These are phyloP conservation scores for Trachythela sp. DNA, from an alignment of 64 coral and sea anemone genomes.

Conservation along the genomic window DNA sequence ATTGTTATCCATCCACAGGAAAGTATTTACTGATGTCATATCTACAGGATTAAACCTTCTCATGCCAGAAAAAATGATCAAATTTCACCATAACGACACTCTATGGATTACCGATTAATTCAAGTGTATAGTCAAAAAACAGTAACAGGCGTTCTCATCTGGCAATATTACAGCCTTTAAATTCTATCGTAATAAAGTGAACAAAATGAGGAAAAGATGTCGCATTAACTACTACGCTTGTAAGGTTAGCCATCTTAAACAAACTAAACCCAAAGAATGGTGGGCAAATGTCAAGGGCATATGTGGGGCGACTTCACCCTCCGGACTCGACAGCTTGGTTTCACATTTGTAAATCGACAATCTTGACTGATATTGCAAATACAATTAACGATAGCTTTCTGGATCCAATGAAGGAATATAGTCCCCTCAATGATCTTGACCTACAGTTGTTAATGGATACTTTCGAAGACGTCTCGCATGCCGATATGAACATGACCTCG, in stretches of 20 bases:
- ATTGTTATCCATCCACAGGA: background rate
- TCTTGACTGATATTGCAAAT: background rate
- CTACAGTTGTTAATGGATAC: background rate
- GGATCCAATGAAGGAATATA: background rate
- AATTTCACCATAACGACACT: background rate
- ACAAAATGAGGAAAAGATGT: constrained; percentile 2
- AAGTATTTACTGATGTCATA: background rate
- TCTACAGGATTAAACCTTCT: background rate
- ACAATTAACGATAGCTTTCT: background rate
- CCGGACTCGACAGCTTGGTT: background rate
- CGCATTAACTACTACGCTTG: background rate
- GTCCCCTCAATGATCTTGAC: background rate
- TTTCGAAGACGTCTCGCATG: background rate
- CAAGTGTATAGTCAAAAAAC: background rate
- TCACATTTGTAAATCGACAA: background rate
- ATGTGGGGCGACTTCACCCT: background rate
- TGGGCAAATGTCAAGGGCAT: background rate
- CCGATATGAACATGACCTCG: background rate
- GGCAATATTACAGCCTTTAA: background rate
- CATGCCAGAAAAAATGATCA: constrained; percentile 13
- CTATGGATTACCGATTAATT: background rate
- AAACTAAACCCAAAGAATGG: background rate
- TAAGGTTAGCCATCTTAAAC: background rate
- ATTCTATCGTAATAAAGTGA: constrained; percentile 3
- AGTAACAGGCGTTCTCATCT: background rate